Evolutionary conservation across 1,140 invertebrate genomes (phyloP).

Genomic region (Calephelis virginiensis): DNA sequence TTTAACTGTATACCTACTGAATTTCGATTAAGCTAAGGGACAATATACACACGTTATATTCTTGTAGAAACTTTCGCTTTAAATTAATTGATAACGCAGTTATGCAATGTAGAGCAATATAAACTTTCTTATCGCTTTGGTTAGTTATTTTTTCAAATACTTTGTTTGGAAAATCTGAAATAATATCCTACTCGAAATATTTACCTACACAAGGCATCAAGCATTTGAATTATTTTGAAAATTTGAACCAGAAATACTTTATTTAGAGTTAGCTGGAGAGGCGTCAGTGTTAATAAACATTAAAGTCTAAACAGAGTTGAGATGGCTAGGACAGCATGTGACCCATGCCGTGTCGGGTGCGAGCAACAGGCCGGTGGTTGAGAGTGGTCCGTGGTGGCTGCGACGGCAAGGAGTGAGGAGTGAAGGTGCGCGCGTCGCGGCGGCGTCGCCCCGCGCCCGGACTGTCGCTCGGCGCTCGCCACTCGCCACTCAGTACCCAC

Average conservation of each 20-base stretch:
- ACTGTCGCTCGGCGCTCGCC: conserved; percentile 32
- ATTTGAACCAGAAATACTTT: too few species aligned
- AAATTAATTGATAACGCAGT: too few species aligned
- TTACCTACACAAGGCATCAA: too few species aligned
- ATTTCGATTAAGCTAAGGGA: too few species aligned
- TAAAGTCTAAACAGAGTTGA: background rate
- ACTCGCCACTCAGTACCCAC: conserved; percentile 56
- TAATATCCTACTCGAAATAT: too few species aligned
- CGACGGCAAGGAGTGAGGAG: conserved; percentile 35
- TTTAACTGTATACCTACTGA: too few species aligned
- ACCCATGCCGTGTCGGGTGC: background rate
- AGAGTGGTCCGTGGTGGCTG: conserved; percentile 47
- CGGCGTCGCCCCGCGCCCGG: conserved; percentile 34
- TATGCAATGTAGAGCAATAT: too few species aligned
- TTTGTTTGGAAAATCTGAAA: too few species aligned
- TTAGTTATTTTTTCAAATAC: too few species aligned
- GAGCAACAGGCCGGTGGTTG: conserved; percentile 25
- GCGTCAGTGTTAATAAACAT: conserved; percentile 4
- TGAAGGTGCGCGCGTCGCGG: conserved; percentile 31
- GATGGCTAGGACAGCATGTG: conserved; percentile 12
- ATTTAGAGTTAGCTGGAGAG: background rate
- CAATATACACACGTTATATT: too few species aligned
- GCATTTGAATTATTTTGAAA: too few species aligned
- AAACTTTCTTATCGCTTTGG: too few species aligned
- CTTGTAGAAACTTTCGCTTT: background rate